Base-by-base conservation (phyloP, 2,113 vertebrate genomes). In the Rissa tridactyla region DNA sequence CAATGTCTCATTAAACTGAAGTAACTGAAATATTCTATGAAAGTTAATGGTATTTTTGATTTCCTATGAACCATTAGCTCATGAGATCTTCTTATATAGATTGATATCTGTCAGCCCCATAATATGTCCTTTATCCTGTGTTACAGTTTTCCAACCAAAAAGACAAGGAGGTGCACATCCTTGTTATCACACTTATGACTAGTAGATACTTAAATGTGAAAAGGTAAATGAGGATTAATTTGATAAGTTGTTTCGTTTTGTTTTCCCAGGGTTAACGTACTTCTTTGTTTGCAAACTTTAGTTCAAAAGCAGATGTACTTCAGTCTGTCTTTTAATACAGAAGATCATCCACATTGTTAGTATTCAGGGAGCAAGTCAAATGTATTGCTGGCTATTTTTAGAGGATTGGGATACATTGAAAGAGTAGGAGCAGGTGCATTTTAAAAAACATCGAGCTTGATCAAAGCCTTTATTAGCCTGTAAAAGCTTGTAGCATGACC, bases 91-190 rank as follows among this genome's bases (percentile, higher is more conserved):
- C 57, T 64, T 44, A 36, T 10, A 3, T 22, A 76, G 19, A 82
- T 82, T 60, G 38, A 38, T 38, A 38, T 38, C 17, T 38, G 10
- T 76, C 46, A 54, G n/a, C 1, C 3, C 4, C 32, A 12, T 78
- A 55, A 13, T 19, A 27, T 23, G 4, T 64, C 29, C 15, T n/a
- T 82, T 77, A 57, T 46, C 11, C 68, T 5, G 2, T 62, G 13
- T 85, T 34, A 69, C 26, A 11, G 4, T 54, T 89, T 90, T 69
- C 49, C 30, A 69, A 1, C 3, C 5, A 34, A 58, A 86, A 89
- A 49, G 8, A 1, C 2, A 72, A 70, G 21, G 15, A 68, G 0
- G 0, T 20, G 10, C 36, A 36, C 30, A 8, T 92, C 66, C 11
- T 69, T 69, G 20, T 78, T 32, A 30, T 46, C 18, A 75, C 15